Evolutionary conservation across 2,113 vertebrate species (phyloP).

Genomic region (Hoplias malabaricus): DNA sequence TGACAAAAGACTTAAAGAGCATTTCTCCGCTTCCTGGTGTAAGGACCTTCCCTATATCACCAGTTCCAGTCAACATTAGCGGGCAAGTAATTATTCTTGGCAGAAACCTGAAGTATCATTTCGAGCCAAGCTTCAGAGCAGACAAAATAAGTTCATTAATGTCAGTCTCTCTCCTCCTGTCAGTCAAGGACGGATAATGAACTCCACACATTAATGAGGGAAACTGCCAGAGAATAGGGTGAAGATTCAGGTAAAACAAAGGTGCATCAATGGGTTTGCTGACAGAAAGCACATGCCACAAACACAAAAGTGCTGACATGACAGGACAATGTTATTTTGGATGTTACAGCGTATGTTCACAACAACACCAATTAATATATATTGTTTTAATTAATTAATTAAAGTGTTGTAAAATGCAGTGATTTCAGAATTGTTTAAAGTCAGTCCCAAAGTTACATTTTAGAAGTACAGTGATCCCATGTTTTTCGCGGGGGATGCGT

Average conservation of each 20-base stretch:
- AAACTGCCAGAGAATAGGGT: conserved; percentile 4
- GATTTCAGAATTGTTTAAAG: too few relatives aligned
- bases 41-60: not conserved
- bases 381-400: too few relatives aligned
- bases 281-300: not conserved
- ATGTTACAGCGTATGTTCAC: too few relatives aligned
- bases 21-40: not conserved
- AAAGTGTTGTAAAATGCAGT: too few relatives aligned
- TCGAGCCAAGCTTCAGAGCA: conserved; percentile 24
- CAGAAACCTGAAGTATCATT: conserved; percentile 26
- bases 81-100: conserved; percentile 10
- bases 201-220: conserved; percentile 22
- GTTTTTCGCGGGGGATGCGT: too few relatives aligned
- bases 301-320: conserved; percentile 13
- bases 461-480: too few relatives aligned
- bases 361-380: too few relatives aligned
- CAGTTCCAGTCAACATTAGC: not conserved
- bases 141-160: conserved; percentile 21
- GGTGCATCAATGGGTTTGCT: not conserved
- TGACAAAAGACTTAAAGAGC: not conserved
- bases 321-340: not conserved
- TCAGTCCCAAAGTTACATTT: too few relatives aligned
- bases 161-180: not conserved
- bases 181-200: conserved; percentile 13
- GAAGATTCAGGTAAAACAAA: not conserved